A percentile compares a stretch with the other conserved stretches of the same genome.
Evolutionary conservation across 2,888 invertebrate genomes (phyloP).

Genomic region (Eilema griseolum): DNA sequence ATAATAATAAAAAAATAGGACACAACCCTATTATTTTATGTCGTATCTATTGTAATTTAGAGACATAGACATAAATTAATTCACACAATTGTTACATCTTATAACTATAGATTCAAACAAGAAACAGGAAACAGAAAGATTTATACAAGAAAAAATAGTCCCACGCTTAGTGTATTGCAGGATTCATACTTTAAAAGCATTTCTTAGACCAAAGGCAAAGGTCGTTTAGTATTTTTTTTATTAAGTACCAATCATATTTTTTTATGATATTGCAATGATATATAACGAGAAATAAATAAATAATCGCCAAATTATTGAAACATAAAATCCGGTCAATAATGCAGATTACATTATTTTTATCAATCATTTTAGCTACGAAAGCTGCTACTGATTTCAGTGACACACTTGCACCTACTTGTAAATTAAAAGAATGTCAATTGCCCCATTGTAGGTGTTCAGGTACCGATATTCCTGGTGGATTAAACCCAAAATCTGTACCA

Average conservation of each 20-base stretch:
- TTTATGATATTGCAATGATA: too few relatives aligned
- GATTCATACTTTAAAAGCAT: neutral
- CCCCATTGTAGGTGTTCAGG: slow-evolving; percentile 86
- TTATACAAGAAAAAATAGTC: neutral
- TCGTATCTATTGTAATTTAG: too few relatives aligned
- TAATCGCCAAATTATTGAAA: neutral
- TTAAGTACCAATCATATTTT: too few relatives aligned
- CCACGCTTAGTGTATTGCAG: neutral
- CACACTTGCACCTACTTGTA: slow-evolving; percentile 64
- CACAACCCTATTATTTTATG: too few relatives aligned
- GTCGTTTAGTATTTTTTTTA: neutral
- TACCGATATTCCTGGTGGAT: slow-evolving; percentile 78
- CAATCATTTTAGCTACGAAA: neutral
- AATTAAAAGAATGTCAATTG: slow-evolving; percentile 73
- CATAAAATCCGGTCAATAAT: neutral
- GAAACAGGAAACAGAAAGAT: neutral
- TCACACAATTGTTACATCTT: slow-evolving; percentile 7
- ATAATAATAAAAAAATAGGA: too few relatives aligned
- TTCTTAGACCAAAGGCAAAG: neutral
- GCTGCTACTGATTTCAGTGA: neutral
- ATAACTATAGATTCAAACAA: neutral
- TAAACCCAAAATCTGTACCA: slow-evolving; percentile 77
- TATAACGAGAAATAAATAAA: neutral
- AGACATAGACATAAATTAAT: too few relatives aligned
- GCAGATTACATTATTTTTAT: neutral